Percentiles rank a stretch among this genome's conserved stretches.
These are phyloP conservation scores for Datnioides undecimradiatus DNA, from an alignment of 2,113 vertebrate species.

Conservation along the genomic window DNA sequence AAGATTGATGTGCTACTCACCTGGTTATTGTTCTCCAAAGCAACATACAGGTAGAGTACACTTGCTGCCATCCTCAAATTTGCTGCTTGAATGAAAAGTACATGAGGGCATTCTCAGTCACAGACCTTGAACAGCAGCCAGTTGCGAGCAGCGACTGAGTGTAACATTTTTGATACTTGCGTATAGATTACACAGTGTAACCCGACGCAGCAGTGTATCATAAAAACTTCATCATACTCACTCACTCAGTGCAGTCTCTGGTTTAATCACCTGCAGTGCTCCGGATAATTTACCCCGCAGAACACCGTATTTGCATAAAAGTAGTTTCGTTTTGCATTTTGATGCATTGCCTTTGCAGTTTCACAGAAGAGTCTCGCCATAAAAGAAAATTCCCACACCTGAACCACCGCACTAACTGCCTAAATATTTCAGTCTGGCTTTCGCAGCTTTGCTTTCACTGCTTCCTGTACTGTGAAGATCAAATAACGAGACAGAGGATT, in stretches of 20 bases:
- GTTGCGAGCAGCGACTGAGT: constrained; percentile 5
- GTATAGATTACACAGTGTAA: constrained; percentile 36
- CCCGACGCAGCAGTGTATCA: constrained; percentile 35
- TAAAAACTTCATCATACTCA: constrained; percentile 42
- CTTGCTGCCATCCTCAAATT: background rate
- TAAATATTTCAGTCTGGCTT: constrained; percentile 42
- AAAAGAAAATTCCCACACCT: constrained; percentile 49
- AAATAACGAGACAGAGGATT: constrained; percentile 46
- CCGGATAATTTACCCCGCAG: constrained; percentile 65
- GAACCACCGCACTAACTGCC: constrained; percentile 25
- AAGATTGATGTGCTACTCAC: constrained; percentile 33
- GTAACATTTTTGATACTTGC: constrained; percentile 35
- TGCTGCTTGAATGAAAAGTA: constrained; percentile 19
- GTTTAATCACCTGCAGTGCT: constrained; percentile 69
- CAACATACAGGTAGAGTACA: constrained; percentile 12
- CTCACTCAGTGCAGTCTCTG: constrained; percentile 35
- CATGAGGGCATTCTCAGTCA: background rate
- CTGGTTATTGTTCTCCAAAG: constrained; percentile 56
- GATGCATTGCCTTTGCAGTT: constrained; percentile 50
- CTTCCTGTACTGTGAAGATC: constrained; percentile 40
- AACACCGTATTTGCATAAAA: constrained; percentile 71
- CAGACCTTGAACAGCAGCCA: background rate
- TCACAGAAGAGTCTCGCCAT: constrained; percentile 20
- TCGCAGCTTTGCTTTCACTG: constrained; percentile 18
- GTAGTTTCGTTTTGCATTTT: constrained; percentile 67